These are phyloP conservation scores for Entomyzon cyanotis DNA, from an alignment of 2,113 vertebrate genomes.

Conservation along the genomic window DNA sequence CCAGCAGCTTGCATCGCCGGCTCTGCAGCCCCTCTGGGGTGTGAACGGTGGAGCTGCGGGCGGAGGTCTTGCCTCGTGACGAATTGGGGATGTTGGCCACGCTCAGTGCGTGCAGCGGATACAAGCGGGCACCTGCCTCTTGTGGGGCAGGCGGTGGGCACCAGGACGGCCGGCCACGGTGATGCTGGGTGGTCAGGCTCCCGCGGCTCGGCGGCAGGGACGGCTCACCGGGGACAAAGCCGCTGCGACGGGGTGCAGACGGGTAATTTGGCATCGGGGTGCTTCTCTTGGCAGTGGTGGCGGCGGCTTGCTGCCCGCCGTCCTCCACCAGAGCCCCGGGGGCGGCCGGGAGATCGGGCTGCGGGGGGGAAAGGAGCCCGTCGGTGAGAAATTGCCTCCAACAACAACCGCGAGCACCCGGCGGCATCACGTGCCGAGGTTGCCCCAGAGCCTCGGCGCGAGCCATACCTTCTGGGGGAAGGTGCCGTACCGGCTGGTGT, in stretches of 20 bases:
- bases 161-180: not conserved
- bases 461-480: slow-evolving; percentile 69
- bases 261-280: slow-evolving; percentile 10
- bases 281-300: slow-evolving; percentile 29
- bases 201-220: not conserved
- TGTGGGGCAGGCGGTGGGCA: not conserved
- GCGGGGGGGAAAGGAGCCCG: not conserved
- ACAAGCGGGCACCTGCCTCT: not conserved
- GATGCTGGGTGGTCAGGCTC: not conserved
- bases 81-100: slow-evolving; percentile 39
- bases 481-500: slow-evolving; percentile 54
- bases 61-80: not conserved
- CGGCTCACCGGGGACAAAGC: not conserved
- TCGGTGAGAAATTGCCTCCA: not conserved
- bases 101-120: not conserved
- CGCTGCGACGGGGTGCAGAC: not conserved
- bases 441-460: not conserved
- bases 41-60: not conserved
- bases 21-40: slow-evolving; percentile 27
- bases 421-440: not conserved
- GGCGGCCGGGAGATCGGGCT: slow-evolving; percentile 6
- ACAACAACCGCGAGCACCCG: not conserved
- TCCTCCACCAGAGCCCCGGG: not conserved
- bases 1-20: slow-evolving; percentile 78
- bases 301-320: not conserved